phyloP scores from a whole-genome alignment of 1,140 invertebrate species.

The Bombus affinis region DNA sequence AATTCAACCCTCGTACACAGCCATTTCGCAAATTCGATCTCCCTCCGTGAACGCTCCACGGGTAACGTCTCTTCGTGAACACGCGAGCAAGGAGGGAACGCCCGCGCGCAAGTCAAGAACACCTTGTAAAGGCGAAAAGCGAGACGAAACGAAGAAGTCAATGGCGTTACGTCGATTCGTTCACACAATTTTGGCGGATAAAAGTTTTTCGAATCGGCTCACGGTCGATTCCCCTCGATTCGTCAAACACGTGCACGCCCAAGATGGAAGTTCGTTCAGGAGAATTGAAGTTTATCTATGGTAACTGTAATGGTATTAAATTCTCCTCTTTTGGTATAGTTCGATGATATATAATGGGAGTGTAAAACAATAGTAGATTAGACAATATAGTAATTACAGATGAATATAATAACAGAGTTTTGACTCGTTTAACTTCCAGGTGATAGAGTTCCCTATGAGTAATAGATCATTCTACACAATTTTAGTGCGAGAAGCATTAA shows the following conservation, averaged over 20 bases:
- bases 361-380: too few relatives aligned
- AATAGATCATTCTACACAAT: neutral
- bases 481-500: neutral
- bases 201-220: slow-evolving; percentile 21
- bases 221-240: neutral
- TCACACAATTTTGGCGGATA: slow-evolving; percentile 37
- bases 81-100: neutral
- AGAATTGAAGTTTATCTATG: neutral
- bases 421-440: neutral
- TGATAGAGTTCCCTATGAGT: too few relatives aligned
- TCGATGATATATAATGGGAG: neutral
- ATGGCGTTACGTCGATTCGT: slow-evolving; percentile 44
- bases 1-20: slow-evolving; percentile 79
- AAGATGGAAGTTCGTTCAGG: too few relatives aligned
- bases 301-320: neutral
- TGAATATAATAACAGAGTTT: too few relatives aligned
- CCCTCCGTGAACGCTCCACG: slow-evolving; percentile 69
- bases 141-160: slow-evolving; percentile 49
- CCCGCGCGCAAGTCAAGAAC: neutral
- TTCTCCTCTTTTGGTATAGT: neutral
- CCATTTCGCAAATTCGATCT: slow-evolving; percentile 81
- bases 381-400: too few relatives aligned
- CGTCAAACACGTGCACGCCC: neutral
- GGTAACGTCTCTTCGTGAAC: slow-evolving; percentile 53
- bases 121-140: slow-evolving; percentile 39